phyloP scores from a whole-genome alignment of 1,140 invertebrate species.

The Leptinotarsa undecemlineata region DNA sequence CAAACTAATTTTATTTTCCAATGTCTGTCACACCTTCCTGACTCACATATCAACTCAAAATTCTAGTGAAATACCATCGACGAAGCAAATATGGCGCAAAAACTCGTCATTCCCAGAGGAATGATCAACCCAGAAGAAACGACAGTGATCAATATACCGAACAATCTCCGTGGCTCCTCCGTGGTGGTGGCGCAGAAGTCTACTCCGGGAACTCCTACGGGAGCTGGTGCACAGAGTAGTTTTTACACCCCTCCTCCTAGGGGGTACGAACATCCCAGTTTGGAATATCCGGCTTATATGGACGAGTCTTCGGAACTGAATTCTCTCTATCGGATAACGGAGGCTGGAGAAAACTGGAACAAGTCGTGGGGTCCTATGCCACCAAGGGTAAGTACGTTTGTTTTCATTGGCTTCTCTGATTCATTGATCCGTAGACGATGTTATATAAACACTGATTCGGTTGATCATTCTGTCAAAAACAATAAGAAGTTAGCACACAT shows the following conservation, averaged over 20 bases:
- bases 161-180: background rate
- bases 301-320: too few relatives aligned
- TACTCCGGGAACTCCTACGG: background rate
- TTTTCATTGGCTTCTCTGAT: background rate
- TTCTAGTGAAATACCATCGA: background rate
- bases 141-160: background rate
- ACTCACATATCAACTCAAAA: background rate
- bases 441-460: too few relatives aligned
- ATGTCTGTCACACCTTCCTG: too few relatives aligned
- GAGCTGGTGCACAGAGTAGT: too few relatives aligned
- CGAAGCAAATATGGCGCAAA: slow-evolving; percentile 1
- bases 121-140: background rate
- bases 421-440: too few relatives aligned
- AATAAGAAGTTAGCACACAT: too few relatives aligned
- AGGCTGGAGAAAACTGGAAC: background rate
- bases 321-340: background rate
- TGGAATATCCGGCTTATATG: too few relatives aligned
- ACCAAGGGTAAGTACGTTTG: background rate
- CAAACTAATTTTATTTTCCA: too few relatives aligned
- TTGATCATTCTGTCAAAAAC: too few relatives aligned
- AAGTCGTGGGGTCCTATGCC: background rate
- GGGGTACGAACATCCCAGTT: too few relatives aligned
- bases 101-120: slow-evolving; percentile 1
- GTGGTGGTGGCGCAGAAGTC: slow-evolving; percentile 7
- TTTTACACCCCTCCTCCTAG: too few relatives aligned